Conservation (phyloP, 2,797 vertebrate genomes). For the Selene dorsalis region DNA sequence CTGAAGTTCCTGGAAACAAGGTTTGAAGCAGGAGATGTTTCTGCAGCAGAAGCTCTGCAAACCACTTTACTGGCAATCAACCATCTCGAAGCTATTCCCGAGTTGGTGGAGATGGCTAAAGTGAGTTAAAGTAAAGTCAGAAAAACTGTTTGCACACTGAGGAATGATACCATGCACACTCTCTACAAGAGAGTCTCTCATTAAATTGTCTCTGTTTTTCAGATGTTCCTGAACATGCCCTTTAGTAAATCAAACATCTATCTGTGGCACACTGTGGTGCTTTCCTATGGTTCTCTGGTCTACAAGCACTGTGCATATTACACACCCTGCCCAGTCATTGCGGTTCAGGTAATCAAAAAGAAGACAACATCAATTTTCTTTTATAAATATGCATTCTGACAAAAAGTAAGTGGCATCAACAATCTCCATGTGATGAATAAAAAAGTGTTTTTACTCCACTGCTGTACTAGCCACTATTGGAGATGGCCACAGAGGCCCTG, state of each 20-base stretch:
- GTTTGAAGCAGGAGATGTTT: slow-evolving; percentile 80
- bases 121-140: slow-evolving; percentile 59
- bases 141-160: not conserved
- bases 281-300: slow-evolving; percentile 87
- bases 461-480: slow-evolving; percentile 84
- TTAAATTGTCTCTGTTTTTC: slow-evolving; percentile 19
- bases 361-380: not conserved
- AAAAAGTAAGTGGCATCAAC: no score
- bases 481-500: slow-evolving; percentile 83
- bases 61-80: slow-evolving; percentile 81
- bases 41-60: slow-evolving; percentile 78
- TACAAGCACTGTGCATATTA: slow-evolving; percentile 83
- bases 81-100: slow-evolving; percentile 73
- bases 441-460: slow-evolving; percentile 6
- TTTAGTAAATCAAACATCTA: slow-evolving; percentile 70
- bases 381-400: not conserved
- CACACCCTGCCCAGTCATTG: slow-evolving; percentile 79
- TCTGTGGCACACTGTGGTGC: slow-evolving; percentile 81
- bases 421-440: not conserved
- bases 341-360: slow-evolving; percentile 84
- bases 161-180: not conserved
- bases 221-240: slow-evolving; percentile 84
- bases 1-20: slow-evolving; percentile 85
- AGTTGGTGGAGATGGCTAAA: slow-evolving; percentile 79
- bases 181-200: not conserved